Evolutionary conservation across 1,140 invertebrate genomes (phyloP), one percentile per base, ranked within the genome.

Genomic region (Pemphigus obesinymphae): DNA sequence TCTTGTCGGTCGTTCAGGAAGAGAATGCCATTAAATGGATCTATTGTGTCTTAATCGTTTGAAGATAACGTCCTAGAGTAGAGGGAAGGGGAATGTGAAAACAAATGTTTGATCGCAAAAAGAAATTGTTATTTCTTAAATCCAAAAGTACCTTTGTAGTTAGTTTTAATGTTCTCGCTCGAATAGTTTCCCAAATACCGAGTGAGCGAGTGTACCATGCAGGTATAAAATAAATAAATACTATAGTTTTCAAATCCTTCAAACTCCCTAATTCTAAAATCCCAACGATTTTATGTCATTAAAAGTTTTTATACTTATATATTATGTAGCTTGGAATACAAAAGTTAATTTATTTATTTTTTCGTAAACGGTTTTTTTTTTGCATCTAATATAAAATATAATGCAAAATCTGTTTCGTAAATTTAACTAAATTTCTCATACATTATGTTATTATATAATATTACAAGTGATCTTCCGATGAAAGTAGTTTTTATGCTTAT

Each of bases 101-200:
- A 34, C 29, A 75, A 13, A 23, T 78, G 11, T 78, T 55, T 34
- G 75, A 78, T 78, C 13, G 5, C 53, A 17, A 78, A 78, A 78
- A 7, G 37, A 58, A 78, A 40, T 78, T 48, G 75, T 78, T 78
- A 55, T 78, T 78, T 55, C 34, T 78, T 78, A 78, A 78, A 31
- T 78, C 34, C 26, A 20, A 58, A 40, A 10, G 8, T 23, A 53
- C 75, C 34, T 78, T 26, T 53, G 53, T 17, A 26, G 20, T 20
- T 26, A 78, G 29, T 78, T 78, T 76, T 26, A 55, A 78, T 58
- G 50, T 43, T 78, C 53, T 17, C n/a, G n/a, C 34, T 20, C 11
- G 31, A 55, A 78, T 58, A 40, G 34, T 40, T 78, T 78, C 17
- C 48, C 6, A 20, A 78, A 55, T 29, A 45, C 37, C 68, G 29